Base-by-base conservation (phyloP, 2,797 vertebrate species). In the Labroides dimidiatus region DNA sequence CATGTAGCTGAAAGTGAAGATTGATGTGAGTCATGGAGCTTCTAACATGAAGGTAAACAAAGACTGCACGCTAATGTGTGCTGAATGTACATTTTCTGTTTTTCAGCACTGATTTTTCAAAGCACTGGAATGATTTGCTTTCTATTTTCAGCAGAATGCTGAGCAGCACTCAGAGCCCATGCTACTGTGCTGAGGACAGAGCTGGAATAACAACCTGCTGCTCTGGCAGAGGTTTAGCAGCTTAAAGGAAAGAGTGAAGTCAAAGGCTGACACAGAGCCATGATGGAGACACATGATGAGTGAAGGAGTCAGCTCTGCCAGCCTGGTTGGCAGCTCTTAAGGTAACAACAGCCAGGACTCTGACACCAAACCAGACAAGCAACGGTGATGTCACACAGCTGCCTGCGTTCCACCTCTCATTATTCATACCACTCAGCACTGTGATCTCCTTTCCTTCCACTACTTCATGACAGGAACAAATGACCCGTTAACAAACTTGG, bases 201-300 rank as follows among this genome's bases (percentile, higher is more conserved):
- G 19, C 10, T 75, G 53, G 24, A 60, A 33, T 33, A 72, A 57
- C 64, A 33, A 48, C 16, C 43, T 27, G 43, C 57, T 59, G 39
- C 52, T 39, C n/a, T 62, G 61, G 50, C 45, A 13, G 77, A 17
- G 51, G 41, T 74, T 77, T 36, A 57, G 55, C 43, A 53, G 52
- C 51, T 19, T 49, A 19, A 49, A 53, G 67, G 75, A 81, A 80
- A 72, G 48, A 48, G 27, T 82, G 69, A 80, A 63, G 75, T 80
- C 68, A 78, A 56, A 4, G 27, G 54, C 76, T 72, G 74, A 77
- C 68, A 64, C 58, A 70, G 72, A 77, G 77, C 70, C 77, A 80
- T 42, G 69, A 51, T 24, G 20, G 10, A 65, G 71, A 72, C 68
- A 59, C 42, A 16, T 42, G 70, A 77, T 82, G 73, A 50, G 47